Evolutionary conservation across 2,113 vertebrate species (phyloP).

Genomic region (Eonycteris spelaea): DNA sequence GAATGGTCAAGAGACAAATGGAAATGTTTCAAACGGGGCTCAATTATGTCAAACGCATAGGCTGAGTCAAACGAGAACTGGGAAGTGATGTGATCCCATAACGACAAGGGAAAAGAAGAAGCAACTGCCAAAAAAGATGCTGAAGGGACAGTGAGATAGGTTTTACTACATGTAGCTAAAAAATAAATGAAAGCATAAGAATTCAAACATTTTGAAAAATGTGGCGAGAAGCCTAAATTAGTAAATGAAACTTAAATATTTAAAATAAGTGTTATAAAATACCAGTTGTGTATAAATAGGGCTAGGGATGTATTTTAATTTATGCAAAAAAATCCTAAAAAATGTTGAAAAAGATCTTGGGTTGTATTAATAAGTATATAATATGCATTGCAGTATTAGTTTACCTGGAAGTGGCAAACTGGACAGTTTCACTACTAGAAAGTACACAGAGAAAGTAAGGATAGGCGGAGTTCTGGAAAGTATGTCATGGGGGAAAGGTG

Average conservation of each 20-base stretch:
- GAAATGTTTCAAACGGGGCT: not conserved
- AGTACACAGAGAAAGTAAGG: not conserved
- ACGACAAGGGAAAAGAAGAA: not conserved
- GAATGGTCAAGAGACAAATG: not conserved
- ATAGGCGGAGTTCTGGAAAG: not conserved
- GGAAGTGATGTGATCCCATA: not conserved
- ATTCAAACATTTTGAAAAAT: slow-evolving; percentile 2
- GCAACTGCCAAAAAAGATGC: no score
- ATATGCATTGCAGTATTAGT: not conserved
- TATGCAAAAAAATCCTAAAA: not conserved
- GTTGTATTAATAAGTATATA: not conserved
- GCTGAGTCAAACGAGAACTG: not conserved
- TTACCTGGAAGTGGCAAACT: not conserved
- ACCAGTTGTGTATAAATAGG: not conserved
- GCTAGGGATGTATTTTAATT: not conserved
- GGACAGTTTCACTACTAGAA: not conserved
- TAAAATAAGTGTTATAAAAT: not conserved
- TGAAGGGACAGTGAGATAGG: not conserved
- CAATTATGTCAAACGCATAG: not conserved
- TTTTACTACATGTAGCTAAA: not conserved
- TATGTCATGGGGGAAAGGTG: not conserved
- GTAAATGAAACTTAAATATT: not conserved
- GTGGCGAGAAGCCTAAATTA: not conserved
- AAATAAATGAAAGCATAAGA: not conserved
- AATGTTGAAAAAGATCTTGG: not conserved